Base-by-base conservation (phyloP, 2,113 vertebrate species). In the Gobio gobio region DNA sequence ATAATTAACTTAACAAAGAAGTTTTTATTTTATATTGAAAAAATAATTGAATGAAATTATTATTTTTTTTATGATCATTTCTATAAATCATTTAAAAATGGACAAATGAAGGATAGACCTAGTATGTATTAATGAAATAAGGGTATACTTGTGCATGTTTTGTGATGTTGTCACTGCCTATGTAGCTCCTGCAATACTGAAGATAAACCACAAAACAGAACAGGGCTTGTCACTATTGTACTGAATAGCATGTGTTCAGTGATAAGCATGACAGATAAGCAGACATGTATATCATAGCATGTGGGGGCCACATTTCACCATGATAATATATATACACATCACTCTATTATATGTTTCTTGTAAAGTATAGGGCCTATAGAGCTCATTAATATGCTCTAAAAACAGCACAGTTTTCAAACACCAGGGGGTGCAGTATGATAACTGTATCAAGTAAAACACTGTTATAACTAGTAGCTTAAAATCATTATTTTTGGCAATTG, bases 361-460 rank as follows among this genome's bases (percentile, higher is more conserved):
- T 43, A 29, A 58, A 43, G 18, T 12, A 70, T 20, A 20, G 5
- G 18, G 54, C 66, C n/a, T 12, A 22, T 6, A 9, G 7, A 51
- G 9, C 36, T 12, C 73, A 64, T 20, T n/a, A 22, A 10, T 36
- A 54, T 18, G 3, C 16, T 24, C 16, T 6, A 49, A 36, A 33
- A 24, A 84, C 20, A 14, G 10, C 29, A 16, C 56, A 36, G 40
- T 49, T 51, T 64, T 84, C 26, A 84, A 78, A 79, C 83, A 79
- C n/a, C 76, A 85, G 83, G 76, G 61, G 76, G 83, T 45, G 64
- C 64, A 68, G 61, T 78, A n/a, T 40, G 83, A 64, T 40, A 66
- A 78, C 16, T 64, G 36, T 79, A 58, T 16, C 75, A 78, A 36
- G 36, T 77, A 13, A 56, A 40, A 6, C 10, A 24, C 10, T 13